Conservation (phyloP, 2,113 vertebrate genomes). For the Edolisoma coerulescens region DNA sequence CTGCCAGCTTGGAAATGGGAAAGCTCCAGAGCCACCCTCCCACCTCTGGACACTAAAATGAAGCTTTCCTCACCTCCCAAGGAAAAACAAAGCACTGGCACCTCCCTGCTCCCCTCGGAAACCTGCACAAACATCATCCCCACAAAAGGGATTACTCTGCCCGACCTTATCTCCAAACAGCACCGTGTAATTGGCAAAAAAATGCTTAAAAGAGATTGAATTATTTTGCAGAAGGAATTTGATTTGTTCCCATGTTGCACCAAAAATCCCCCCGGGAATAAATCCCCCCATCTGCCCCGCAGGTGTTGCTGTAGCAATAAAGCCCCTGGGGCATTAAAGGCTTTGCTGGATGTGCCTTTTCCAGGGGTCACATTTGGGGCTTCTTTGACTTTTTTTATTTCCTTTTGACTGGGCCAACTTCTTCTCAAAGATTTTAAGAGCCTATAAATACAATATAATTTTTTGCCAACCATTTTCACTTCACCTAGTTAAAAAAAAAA, state of each 20-base stretch:
- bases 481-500: neutral
- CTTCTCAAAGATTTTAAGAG: neutral
- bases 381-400: neutral
- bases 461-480: neutral
- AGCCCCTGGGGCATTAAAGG: neutral
- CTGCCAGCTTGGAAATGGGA: neutral
- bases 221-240: neutral
- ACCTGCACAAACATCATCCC: fast-evolving
- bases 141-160: neutral
- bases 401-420: neutral
- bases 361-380: neutral
- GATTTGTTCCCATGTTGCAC: neutral
- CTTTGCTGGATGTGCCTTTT: neutral
- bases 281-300: neutral
- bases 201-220: neutral
- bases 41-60: fast-evolving
- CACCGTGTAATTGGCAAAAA: neutral
- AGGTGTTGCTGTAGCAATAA: neutral
- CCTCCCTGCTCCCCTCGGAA: neutral
- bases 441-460: neutral
- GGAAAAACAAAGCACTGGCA: neutral
- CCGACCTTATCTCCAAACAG: neutral
- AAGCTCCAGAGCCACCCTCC: neutral
- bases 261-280: neutral
- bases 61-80: neutral